These are phyloP conservation scores for Paraplagusia blochii DNA, from an alignment of 2,113 vertebrate genomes.

Conservation along the genomic window DNA sequence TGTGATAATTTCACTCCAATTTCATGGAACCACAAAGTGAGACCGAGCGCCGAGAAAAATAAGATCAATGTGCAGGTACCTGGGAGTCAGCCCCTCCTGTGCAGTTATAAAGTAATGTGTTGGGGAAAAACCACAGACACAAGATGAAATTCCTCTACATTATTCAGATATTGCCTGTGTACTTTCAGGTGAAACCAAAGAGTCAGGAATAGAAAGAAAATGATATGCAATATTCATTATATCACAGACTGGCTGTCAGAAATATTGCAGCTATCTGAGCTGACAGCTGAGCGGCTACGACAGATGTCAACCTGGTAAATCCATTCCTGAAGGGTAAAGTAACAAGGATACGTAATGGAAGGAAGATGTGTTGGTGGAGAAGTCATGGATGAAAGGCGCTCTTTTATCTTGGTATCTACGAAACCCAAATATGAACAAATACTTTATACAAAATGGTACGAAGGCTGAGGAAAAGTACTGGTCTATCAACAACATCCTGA, in stretches of 20 bases:
- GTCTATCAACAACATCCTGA: no score
- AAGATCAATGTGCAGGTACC: slow-evolving; percentile 11
- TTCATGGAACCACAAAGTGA: slow-evolving; percentile 3
- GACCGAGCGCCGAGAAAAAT: slow-evolving; percentile 18
- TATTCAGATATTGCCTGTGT: slow-evolving; percentile 20
- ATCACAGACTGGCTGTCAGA: slow-evolving; percentile 35
- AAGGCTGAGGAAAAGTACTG: no score
- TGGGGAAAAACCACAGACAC: slow-evolving; percentile 33
- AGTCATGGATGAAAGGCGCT: slow-evolving; percentile 51
- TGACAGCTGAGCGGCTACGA: slow-evolving; percentile 34
- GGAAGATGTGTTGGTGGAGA: slow-evolving; percentile 40
- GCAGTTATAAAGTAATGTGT: slow-evolving; percentile 31
- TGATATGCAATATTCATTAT: slow-evolving; percentile 52
- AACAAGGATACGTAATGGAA: slow-evolving; percentile 35
- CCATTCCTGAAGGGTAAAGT: slow-evolving; percentile 26
- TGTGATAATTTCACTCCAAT: slow-evolving; percentile 29
- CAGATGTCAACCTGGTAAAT: slow-evolving; percentile 44
- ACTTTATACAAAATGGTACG: slow-evolving; percentile 7
- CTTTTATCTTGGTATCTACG: slow-evolving; percentile 52
- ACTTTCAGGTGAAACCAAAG: slow-evolving; percentile 50
- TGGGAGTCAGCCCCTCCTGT: slow-evolving; percentile 14
- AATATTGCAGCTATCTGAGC: slow-evolving; percentile 43
- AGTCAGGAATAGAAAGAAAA: slow-evolving; percentile 41
- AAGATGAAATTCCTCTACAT: slow-evolving; percentile 37
- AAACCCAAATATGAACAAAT: slow-evolving; percentile 22